A percentile compares a stretch with the other conserved stretches of the same genome.
phyloP scores from a whole-genome alignment of 1,140 invertebrate species.

The Eriosoma lanigerum region DNA sequence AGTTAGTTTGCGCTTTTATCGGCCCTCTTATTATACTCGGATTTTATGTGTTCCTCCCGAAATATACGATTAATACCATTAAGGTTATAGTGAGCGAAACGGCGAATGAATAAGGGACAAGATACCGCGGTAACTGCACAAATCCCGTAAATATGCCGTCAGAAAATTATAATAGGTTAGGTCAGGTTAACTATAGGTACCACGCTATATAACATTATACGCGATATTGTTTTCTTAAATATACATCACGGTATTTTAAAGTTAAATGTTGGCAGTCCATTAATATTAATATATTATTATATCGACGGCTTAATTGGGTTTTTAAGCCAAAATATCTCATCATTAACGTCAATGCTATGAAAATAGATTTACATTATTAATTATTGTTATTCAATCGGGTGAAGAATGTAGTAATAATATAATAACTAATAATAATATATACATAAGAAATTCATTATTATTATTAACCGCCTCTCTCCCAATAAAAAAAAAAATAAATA shows the following conservation, averaged over 20 bases:
- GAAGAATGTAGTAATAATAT: constrained; percentile 1
- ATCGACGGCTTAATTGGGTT: not conserved
- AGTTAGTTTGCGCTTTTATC: constrained; percentile 37
- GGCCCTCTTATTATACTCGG: not conserved
- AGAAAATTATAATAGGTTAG: constrained; percentile 1
- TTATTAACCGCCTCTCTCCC: too few relatives aligned
- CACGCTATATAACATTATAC: not conserved
- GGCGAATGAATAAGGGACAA: not conserved
- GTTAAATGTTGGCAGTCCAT: not conserved
- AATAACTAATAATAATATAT: constrained; percentile 12
- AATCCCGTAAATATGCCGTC: not conserved
- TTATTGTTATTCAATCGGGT: not conserved
- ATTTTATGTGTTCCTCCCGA: not conserved
- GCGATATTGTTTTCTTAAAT: not conserved
- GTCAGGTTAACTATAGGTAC: too few relatives aligned
- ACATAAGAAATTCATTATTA: too few relatives aligned
- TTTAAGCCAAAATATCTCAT: not conserved
- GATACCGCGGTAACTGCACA: not conserved
- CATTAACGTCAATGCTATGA: constrained; percentile 2
- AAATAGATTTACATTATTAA: constrained; percentile 9
- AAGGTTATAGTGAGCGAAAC: not conserved
- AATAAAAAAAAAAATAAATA: too few relatives aligned
- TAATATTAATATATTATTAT: constrained; percentile 22
- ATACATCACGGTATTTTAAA: not conserved
- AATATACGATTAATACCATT: not conserved